Conservation (phyloP, 1,140 invertebrate genomes). For the Idris sp. region DNA sequence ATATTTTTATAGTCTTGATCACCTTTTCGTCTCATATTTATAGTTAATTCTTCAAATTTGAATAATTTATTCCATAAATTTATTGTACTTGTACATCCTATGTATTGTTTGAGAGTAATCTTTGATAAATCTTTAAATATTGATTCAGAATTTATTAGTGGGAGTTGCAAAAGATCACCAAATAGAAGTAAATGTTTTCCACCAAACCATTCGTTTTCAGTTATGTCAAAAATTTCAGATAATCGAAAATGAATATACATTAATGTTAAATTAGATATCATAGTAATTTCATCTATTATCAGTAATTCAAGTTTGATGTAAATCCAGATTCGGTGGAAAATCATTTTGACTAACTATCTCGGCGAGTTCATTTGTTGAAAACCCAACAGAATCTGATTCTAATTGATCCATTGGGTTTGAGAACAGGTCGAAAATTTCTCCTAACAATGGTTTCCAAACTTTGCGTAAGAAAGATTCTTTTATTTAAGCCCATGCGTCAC, state of each 20-base stretch:
- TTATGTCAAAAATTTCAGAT: constrained; percentile 17
- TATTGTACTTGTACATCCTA: constrained; percentile 43
- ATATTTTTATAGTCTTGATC: constrained; percentile 17
- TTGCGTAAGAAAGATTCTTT: too few relatives aligned
- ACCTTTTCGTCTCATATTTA: constrained; percentile 61
- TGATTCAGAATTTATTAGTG: constrained; percentile 6
- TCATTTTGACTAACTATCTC: too few relatives aligned
- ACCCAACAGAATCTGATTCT: too few relatives aligned
- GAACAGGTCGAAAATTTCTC: too few relatives aligned
- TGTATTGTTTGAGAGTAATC: constrained; percentile 21
- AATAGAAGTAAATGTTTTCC: constrained; percentile 8
- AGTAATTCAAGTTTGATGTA: constrained; percentile 8
- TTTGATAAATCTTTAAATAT: neutral
- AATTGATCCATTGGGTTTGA: too few relatives aligned
- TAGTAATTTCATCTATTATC: constrained; percentile 48
- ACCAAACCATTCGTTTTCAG: constrained; percentile 12
- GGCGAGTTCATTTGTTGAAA: too few relatives aligned
- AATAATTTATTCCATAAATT: constrained; percentile 59
- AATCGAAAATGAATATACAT: constrained; percentile 10
- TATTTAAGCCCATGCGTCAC: too few relatives aligned
- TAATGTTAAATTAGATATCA: constrained; percentile 10
- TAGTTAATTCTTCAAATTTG: constrained; percentile 58
- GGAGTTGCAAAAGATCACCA: constrained; percentile 18
- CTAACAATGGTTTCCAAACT: too few relatives aligned
- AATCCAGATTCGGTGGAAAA: neutral